A percentile compares a stretch with the other conserved stretches of the same genome.
Conservation (phyloP, 64 coral and sea anemone species). For the Stylophora pistillata region DNA sequence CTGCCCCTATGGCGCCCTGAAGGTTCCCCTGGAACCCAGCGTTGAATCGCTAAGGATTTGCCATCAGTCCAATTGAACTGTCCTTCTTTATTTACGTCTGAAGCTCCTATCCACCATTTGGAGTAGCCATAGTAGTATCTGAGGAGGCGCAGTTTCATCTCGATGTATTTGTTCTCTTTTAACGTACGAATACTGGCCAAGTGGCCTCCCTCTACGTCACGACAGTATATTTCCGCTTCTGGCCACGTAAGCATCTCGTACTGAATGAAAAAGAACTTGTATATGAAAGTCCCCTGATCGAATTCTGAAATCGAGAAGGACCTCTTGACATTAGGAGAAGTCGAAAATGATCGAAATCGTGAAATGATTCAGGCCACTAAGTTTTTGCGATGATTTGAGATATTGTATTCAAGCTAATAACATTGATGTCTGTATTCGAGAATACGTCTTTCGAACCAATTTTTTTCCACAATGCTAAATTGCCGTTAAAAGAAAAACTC, state of each 20-base stretch:
- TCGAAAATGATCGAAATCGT: too few relatives aligned
- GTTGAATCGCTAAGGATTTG: conserved; percentile 27
- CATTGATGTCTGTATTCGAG: too few relatives aligned
- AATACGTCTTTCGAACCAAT: too few relatives aligned
- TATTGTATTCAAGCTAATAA: too few relatives aligned
- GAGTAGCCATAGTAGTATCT: conserved; percentile 44
- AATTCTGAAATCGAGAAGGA: conserved; percentile 54
- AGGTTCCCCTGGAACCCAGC: conserved; percentile 59
- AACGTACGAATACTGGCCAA: conserved; percentile 29
- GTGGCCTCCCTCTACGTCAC: conserved; percentile 62
- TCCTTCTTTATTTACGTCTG: conserved; percentile 17
- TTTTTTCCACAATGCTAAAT: too few relatives aligned
- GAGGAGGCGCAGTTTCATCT: conserved; percentile 5
- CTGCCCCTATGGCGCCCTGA: conserved; percentile 14
- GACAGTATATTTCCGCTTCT: conserved; percentile 77
- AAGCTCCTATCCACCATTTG: conserved; percentile 70
- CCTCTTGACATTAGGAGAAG: too few relatives aligned
- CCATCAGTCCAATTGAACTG: conserved; percentile 58
- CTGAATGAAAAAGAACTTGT: conserved; percentile 58
- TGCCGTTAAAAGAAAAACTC: background rate
- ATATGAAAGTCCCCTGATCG: conserved; percentile 50
- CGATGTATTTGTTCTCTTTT: conserved; percentile 36
- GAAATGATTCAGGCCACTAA: too few relatives aligned
- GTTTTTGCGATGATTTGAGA: too few relatives aligned
- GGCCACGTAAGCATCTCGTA: conserved; percentile 69